phyloP scores from a whole-genome alignment of 53 echinoderm and acorn worm species.

The Pentamera pediparva region DNA sequence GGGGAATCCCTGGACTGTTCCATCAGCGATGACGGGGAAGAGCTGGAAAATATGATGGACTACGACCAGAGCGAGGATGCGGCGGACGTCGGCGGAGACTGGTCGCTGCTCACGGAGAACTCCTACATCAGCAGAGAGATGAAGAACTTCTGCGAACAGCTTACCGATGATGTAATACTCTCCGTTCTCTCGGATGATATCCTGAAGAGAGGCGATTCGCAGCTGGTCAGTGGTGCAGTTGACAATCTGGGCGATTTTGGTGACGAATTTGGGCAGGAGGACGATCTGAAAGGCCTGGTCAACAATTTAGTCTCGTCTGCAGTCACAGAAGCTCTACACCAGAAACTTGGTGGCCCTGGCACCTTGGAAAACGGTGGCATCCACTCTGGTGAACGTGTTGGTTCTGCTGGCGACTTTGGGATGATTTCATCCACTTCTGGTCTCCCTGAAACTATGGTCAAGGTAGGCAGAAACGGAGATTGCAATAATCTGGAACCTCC shows the following conservation, averaged over 20 bases:
- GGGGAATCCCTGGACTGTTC: constrained; percentile 5
- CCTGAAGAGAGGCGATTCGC: neutral
- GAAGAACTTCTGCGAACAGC: neutral
- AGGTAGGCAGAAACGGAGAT: constrained; percentile 54
- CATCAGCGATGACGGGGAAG: neutral
- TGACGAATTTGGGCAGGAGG: too few relatives aligned
- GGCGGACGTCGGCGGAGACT: constrained; percentile 22
- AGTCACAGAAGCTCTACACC: constrained; percentile 39
- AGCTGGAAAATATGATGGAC: neutral
- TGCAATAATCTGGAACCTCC: constrained; percentile 7
- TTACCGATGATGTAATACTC: constrained; percentile 10
- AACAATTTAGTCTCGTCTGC: constrained; percentile 43
- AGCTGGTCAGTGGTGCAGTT: too few relatives aligned
- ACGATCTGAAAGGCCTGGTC: constrained; percentile 21
- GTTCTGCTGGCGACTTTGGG: constrained; percentile 72
- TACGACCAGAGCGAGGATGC: neutral
- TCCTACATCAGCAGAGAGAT: neutral
- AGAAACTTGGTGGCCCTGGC: neutral
- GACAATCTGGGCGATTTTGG: too few relatives aligned
- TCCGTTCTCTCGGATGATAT: neutral
- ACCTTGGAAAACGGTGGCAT: constrained; percentile 40
- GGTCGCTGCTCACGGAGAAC: neutral
- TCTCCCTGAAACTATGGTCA: constrained; percentile 74
- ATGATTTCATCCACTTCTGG: constrained; percentile 75
- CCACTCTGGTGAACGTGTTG: neutral